phyloP scores from a whole-genome alignment of 2,113 vertebrate species.

The Cebidichthys violaceus region DNA sequence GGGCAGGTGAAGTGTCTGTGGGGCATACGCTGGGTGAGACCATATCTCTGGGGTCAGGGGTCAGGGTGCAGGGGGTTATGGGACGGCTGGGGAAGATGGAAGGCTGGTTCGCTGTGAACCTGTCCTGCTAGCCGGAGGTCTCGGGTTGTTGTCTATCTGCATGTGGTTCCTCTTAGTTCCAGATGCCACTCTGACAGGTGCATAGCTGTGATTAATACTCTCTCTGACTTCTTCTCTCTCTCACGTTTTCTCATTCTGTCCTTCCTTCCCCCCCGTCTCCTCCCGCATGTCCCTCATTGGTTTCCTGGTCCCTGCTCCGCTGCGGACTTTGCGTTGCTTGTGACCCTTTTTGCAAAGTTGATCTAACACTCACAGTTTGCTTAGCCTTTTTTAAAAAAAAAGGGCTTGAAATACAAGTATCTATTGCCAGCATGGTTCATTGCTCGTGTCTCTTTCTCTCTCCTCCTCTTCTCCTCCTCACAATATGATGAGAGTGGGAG shows the following conservation, averaged over 20 bases:
- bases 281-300: slow-evolving; percentile 42
- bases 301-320: not conserved
- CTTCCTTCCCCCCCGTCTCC: slow-evolving; percentile 40
- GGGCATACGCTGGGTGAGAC: slow-evolving; percentile 29
- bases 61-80: slow-evolving; percentile 63
- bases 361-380: slow-evolving; percentile 26
- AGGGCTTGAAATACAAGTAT: slow-evolving; percentile 15
- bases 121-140: slow-evolving; percentile 73
- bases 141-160: slow-evolving; percentile 79
- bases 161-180: slow-evolving; percentile 96
- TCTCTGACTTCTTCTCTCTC: slow-evolving; percentile 68
- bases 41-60: slow-evolving; percentile 44
- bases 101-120: slow-evolving; percentile 69
- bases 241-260: slow-evolving; percentile 46
- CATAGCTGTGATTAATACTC: slow-evolving; percentile 91
- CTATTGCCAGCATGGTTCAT: slow-evolving; percentile 44
- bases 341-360: slow-evolving; percentile 41
- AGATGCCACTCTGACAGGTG: slow-evolving; percentile 96
- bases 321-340: fast-evolving
- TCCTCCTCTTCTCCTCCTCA: slow-evolving; percentile 34
- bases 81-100: slow-evolving; percentile 56
- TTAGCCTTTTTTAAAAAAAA: not conserved
- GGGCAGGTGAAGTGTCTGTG: slow-evolving; percentile 69
- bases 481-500: slow-evolving; percentile 66
- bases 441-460: slow-evolving; percentile 44